These are phyloP conservation scores for Drosophila virilis DNA, from an alignment of 1,140 invertebrate genomes.

Conservation along the genomic window DNA sequence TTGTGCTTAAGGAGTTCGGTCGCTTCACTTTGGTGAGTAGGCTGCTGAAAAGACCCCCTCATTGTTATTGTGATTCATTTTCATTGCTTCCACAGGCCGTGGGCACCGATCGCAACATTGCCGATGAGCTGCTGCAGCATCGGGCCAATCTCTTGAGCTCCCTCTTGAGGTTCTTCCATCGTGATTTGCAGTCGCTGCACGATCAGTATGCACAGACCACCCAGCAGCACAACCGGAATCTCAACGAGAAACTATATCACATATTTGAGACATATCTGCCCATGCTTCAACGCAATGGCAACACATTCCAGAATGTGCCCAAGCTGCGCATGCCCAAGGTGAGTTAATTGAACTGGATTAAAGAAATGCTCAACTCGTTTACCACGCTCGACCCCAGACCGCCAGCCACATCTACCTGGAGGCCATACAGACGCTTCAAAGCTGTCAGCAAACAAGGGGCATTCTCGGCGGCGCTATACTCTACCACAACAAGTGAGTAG, in stretches of 20 bases:
- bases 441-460: slow-evolving; percentile 89
- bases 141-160: slow-evolving; percentile 89
- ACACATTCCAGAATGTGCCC: slow-evolving; percentile 91
- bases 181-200: slow-evolving; percentile 89
- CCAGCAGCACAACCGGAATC: slow-evolving; percentile 84
- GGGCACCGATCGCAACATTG: slow-evolving; percentile 93
- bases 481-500: slow-evolving; percentile 91
- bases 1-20: slow-evolving; percentile 91
- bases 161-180: slow-evolving; percentile 91
- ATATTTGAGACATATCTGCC: slow-evolving; percentile 94
- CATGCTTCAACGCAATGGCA: slow-evolving; percentile 90
- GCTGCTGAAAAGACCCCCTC: too few species aligned
- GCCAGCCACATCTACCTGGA: slow-evolving; percentile 92
- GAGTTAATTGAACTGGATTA: slow-evolving; percentile 10
- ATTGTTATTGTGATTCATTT: slow-evolving; percentile 25
- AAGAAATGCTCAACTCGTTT: neutral
- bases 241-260: slow-evolving; percentile 91
- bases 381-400: slow-evolving; percentile 85
- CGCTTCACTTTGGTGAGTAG: slow-evolving; percentile 89
- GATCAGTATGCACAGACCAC: slow-evolving; percentile 85
- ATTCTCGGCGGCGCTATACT: slow-evolving; percentile 91
- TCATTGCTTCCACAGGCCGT: slow-evolving; percentile 87
- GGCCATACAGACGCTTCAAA: slow-evolving; percentile 91
- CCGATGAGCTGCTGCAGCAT: slow-evolving; percentile 91
- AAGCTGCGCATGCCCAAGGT: slow-evolving; percentile 92